Evolutionary conservation across 2,113 vertebrate species (phyloP), one percentile per base, ranked within the genome.

Genomic region (Chroicocephalus ridibundus): DNA sequence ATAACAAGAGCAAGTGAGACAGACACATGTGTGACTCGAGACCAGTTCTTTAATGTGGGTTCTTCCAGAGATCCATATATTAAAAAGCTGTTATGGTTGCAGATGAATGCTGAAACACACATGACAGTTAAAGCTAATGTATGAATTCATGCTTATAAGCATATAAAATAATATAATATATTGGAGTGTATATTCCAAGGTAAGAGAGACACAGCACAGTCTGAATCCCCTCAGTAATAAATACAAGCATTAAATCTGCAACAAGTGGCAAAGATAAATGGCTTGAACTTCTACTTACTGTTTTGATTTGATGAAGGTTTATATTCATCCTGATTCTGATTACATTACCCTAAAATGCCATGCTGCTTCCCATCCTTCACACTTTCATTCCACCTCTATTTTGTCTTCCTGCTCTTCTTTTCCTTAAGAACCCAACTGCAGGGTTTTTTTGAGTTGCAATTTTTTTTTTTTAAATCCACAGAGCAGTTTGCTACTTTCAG

Each of bases 1-100:
- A 99, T 97, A 49, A 99, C 34, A 13, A 98, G 55, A 51, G 99
- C 98, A 3, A 98, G 96, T 49, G 98, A 96, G 24, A 99, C 98
- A 36, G 99, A 99, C 18, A 98, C 51, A 40, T 99, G 99, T 34
- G 99, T 99, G 98, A 99, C 96, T 47, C 72, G 97, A 81, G 99
- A 98, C 99, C 99, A 99, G 86, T 97, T 98, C 60, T 97, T 96
- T 26, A 99, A 93, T 3, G 98, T 99, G 82, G 98, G 99, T 88
- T 99, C 98, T 97, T 98, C 95, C 95, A 99, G 97, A 42, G 99
- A 99, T 19, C 98, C 98, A 42, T 99, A 99, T 93, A 99, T 98
- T 91, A 99, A 98, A 92, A 99, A 99, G 97, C 98, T 99, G 97
- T 99, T 99, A 97, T 99, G 99, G 81, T 99, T 99, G 96, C 99